These are phyloP conservation scores for Sminthurinus aureus DNA, from an alignment of 2,888 invertebrate species.

Conservation along the genomic window DNA sequence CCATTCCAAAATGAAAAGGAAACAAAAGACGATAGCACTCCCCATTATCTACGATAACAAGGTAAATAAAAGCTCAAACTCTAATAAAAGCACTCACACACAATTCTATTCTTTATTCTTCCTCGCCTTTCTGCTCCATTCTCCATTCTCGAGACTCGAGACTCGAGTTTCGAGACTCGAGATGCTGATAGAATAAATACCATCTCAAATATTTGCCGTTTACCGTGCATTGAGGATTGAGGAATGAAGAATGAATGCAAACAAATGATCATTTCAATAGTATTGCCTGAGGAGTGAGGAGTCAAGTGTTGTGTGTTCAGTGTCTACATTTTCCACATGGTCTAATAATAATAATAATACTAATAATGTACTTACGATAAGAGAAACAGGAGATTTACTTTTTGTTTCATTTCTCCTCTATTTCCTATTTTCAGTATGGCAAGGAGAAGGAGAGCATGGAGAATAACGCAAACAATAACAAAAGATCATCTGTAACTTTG, in stretches of 20 bases:
- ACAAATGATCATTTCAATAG: too few species aligned
- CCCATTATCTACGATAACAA: conserved; percentile 33
- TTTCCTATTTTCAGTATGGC: conserved; percentile 9
- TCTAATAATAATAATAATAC: neutral
- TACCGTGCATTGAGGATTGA: neutral
- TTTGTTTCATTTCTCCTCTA: neutral
- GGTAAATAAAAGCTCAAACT: conserved; percentile 18
- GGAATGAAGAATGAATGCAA: too few species aligned
- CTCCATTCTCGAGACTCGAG: neutral
- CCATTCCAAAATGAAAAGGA: neutral
- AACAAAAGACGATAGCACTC: conserved; percentile 13
- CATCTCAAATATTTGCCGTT: too few species aligned
- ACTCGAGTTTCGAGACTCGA: neutral
- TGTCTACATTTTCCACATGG: neutral
- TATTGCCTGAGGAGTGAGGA: too few species aligned
- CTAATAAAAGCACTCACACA: neutral
- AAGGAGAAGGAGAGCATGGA: conserved; percentile 22
- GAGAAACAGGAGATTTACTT: neutral
- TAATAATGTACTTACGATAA: neutral
- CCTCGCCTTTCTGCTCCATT: neutral
- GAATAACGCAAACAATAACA: conserved; percentile 36
- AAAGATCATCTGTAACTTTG: conserved; percentile 25
- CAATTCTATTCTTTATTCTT: neutral
- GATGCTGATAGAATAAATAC: too few species aligned
- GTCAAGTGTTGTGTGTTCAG: too few species aligned